Evolutionary conservation across 1,140 invertebrate species (phyloP).

Genomic region (Philotrypesis tridentata): DNA sequence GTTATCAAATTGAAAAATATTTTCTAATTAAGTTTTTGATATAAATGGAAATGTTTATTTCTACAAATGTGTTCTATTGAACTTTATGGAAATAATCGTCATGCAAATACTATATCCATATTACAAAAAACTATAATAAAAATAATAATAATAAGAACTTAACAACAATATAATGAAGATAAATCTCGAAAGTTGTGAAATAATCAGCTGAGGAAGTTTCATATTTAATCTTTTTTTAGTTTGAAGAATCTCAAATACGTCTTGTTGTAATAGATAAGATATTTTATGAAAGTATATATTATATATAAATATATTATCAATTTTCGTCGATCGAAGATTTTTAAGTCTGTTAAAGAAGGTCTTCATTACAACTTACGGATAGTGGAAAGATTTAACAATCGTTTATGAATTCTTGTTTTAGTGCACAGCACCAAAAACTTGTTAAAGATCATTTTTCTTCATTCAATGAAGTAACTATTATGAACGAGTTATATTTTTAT

Average conservation of each 20-base stretch:
- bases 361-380: slow-evolving; percentile 32
- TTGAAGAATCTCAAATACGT: slow-evolving; percentile 39
- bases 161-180: slow-evolving; percentile 1
- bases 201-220: neutral
- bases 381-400: slow-evolving; percentile 29
- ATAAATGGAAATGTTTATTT: slow-evolving; percentile 14
- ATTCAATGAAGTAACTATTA: slow-evolving; percentile 2
- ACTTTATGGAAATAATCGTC: neutral
- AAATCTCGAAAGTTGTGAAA: slow-evolving; percentile 10
- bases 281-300: slow-evolving; percentile 36
- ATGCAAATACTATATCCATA: neutral
- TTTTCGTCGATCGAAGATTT: slow-evolving; percentile 48
- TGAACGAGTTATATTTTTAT: slow-evolving; percentile 27
- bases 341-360: slow-evolving; percentile 36
- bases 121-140: neutral
- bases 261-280: slow-evolving; percentile 38
- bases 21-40: neutral
- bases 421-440: slow-evolving; percentile 46
- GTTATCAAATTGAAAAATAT: neutral
- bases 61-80: slow-evolving; percentile 8
- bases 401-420: slow-evolving; percentile 36
- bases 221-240: slow-evolving; percentile 12
- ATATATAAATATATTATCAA: slow-evolving; percentile 16
- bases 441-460: slow-evolving; percentile 41
- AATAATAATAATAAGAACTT: neutral